These are phyloP conservation scores for Novumbra hubbsi DNA, from an alignment of 2,797 vertebrate species.

Conservation along the genomic window DNA sequence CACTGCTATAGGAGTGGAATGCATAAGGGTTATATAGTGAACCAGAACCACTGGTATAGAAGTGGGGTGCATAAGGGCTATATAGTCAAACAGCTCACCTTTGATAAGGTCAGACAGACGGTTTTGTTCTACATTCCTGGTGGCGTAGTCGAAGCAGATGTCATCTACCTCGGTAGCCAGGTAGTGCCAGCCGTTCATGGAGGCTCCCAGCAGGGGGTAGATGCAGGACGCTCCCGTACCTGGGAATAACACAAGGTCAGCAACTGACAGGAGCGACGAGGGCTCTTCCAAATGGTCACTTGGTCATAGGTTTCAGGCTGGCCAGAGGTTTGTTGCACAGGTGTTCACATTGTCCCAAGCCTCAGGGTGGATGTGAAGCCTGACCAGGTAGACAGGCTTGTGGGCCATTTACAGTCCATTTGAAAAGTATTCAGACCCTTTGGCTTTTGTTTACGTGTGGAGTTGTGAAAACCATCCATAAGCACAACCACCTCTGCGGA, in stretches of 20 bases:
- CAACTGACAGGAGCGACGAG: neutral
- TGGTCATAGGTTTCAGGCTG: too few relatives aligned
- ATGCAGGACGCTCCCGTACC: constrained; percentile 98
- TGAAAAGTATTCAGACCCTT: too few relatives aligned
- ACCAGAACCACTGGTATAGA: neutral
- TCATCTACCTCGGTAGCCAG: constrained; percentile 98
- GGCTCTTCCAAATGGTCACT: too few relatives aligned
- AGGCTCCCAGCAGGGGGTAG: constrained; percentile 94
- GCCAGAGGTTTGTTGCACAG: too few relatives aligned
- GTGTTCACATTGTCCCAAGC: too few relatives aligned
- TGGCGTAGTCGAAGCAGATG: constrained; percentile 96
- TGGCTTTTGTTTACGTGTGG: too few relatives aligned
- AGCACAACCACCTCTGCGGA: too few relatives aligned
- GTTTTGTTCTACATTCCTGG: constrained; percentile 96
- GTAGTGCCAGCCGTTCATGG: constrained; percentile 98
- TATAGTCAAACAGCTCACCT: constrained; percentile 70
- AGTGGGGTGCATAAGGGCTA: neutral
- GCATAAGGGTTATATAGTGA: neutral
- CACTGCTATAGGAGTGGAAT: too few relatives aligned
- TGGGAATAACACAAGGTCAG: constrained; percentile 51
- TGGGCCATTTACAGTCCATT: too few relatives aligned
- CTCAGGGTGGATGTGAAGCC: too few relatives aligned
- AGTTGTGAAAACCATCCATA: too few relatives aligned
- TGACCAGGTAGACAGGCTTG: too few relatives aligned
- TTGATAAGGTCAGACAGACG: constrained; percentile 92